phyloP scores from a whole-genome alignment of 2,113 vertebrate species.

The Bolborhynchus lineola region DNA sequence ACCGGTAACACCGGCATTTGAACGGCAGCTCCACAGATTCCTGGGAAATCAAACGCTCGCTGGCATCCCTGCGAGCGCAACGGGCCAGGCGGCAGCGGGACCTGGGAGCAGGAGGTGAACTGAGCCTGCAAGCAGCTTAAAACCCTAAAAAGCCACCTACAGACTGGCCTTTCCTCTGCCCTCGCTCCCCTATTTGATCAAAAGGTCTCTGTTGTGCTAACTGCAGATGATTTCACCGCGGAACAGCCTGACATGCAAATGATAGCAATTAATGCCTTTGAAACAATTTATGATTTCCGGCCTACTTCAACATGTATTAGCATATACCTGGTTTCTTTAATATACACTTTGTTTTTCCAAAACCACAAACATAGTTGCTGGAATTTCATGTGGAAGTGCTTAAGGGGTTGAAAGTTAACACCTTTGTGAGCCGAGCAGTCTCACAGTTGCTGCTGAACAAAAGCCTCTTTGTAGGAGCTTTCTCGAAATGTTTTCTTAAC shows the following conservation, averaged over 20 bases:
- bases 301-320: constrained; percentile 77
- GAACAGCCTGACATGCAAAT: constrained; percentile 64
- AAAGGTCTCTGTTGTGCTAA: constrained; percentile 59
- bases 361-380: constrained; percentile 84
- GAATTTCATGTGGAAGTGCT: constrained; percentile 98
- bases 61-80: background rate
- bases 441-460: constrained; percentile 89
- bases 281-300: constrained; percentile 81
- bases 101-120: background rate
- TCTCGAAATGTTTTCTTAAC: constrained; percentile 99
- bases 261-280: constrained; percentile 73
- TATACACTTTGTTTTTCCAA: constrained; percentile 83
- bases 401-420: constrained; percentile 98
- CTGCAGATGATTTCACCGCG: constrained; percentile 44
- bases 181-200: background rate
- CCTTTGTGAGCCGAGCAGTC: constrained; percentile 90
- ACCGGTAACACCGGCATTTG: background rate
- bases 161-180: background rate
- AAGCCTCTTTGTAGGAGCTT: constrained; percentile 95
- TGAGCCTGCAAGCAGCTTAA: background rate
- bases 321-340: constrained; percentile 84
- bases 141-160: fast-evolving
- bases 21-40: background rate
- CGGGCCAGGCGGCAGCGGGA: background rate
- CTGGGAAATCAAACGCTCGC: background rate